A percentile compares a stretch with the other conserved stretches of the same genome.
Conservation (phyloP, 2,797 vertebrate species). For the Siniperca obscura region DNA sequence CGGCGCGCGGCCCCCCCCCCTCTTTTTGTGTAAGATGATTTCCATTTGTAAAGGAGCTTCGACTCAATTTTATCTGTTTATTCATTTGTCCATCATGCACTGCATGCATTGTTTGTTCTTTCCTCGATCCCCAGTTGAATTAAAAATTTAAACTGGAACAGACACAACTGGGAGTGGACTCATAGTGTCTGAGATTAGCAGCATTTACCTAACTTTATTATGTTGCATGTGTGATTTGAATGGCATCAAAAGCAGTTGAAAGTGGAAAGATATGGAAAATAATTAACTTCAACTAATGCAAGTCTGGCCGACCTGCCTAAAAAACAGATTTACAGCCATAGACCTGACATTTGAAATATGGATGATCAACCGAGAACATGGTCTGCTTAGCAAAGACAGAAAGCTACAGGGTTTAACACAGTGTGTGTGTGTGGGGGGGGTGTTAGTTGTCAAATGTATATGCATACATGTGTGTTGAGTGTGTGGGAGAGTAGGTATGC, state of each 20-base stretch:
- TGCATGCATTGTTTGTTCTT: neutral
- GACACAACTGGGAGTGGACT: neutral
- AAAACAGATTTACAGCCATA: neutral
- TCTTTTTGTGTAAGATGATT: neutral
- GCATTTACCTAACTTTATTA: neutral
- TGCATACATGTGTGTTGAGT: conserved; percentile 34
- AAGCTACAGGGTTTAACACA: conserved; percentile 17
- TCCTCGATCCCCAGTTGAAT: neutral
- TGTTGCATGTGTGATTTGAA: neutral
- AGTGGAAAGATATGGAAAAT: conserved; percentile 10
- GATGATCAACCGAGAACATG: conserved; percentile 38
- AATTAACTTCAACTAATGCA: neutral
- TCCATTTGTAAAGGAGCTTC: neutral
- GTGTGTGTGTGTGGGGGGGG: conserved; percentile 25
- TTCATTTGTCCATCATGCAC: neutral
- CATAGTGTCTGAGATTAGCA: neutral
- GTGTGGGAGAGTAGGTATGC: conserved; percentile 51
- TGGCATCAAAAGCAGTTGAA: neutral
- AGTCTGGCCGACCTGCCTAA: neutral
- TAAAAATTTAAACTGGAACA: neutral
- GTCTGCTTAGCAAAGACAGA: conserved; percentile 24
- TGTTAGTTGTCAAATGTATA: conserved; percentile 38
- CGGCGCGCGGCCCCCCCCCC: too few relatives aligned
- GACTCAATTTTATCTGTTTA: neutral
- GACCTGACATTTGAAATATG: conserved; percentile 25